phyloP scores from a whole-genome alignment of 2,888 invertebrate genomes.

The Phaedon cochleariae region DNA sequence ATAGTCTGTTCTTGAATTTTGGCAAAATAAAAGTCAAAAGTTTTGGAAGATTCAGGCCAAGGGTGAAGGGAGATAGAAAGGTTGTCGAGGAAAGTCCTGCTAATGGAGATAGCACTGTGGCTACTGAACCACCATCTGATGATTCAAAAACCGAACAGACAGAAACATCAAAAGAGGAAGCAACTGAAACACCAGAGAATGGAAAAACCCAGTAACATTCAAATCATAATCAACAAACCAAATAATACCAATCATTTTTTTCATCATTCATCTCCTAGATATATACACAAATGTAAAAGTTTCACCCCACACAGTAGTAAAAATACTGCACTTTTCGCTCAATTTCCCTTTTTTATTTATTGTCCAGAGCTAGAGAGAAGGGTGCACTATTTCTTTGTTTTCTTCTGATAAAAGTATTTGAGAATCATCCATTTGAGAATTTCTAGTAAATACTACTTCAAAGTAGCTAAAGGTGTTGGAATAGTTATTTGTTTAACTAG shows the following conservation, averaged over 20 bases:
- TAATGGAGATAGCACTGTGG: not conserved
- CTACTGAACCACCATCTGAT: conserved; percentile 7
- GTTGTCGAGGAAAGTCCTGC: conserved; percentile 4
- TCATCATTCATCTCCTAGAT: not conserved
- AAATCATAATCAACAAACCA: too few species aligned
- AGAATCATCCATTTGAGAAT: too few species aligned
- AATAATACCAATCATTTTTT: too few species aligned
- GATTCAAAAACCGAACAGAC: not conserved
- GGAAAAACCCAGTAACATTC: not conserved
- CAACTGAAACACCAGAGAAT: not conserved
- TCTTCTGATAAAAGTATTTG: too few species aligned
- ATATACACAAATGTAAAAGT: not conserved
- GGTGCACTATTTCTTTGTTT: too few species aligned
- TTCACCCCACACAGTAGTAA: not conserved
- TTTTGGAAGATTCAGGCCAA: conserved; percentile 25
- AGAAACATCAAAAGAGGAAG: not conserved
- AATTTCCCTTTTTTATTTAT: too few species aligned
- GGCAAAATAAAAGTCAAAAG: conserved; percentile 24
- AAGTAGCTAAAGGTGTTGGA: not conserved
- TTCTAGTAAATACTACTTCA: too few species aligned
- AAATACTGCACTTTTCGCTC: not conserved
- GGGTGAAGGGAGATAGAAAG: conserved; percentile 14
- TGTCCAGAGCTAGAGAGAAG: too few species aligned
- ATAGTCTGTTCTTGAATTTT: conserved; percentile 27
- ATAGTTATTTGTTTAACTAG: too few species aligned